Evolutionary conservation across 2,888 invertebrate genomes (phyloP).

Genomic region (Drosophila paucipuncta): DNA sequence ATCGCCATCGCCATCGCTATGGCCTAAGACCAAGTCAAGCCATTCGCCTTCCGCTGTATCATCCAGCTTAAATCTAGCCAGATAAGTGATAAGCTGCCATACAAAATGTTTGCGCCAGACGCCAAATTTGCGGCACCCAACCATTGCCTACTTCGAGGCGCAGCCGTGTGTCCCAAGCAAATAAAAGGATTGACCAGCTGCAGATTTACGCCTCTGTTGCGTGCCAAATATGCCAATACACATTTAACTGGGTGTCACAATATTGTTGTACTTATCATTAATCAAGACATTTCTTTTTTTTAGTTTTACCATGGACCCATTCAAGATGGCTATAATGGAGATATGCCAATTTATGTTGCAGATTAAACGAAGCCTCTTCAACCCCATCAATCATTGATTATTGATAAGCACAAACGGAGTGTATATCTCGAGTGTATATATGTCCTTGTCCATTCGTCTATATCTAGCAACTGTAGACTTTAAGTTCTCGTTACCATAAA

Average conservation of each 20-base stretch:
- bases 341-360: neutral
- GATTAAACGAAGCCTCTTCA: neutral
- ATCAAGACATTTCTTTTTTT: neutral
- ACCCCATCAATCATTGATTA: neutral
- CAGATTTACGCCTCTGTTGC: conserved; percentile 7
- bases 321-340: neutral
- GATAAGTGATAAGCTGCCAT: conserved; percentile 76
- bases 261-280: neutral
- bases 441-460: neutral
- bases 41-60: neutral
- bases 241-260: conserved; percentile 5
- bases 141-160: conserved; percentile 39
- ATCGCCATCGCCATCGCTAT: neutral
- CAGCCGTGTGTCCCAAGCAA: conserved; percentile 33
- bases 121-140: conserved; percentile 31
- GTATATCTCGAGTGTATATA: neutral
- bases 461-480: neutral
- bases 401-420: neutral
- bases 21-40: neutral
- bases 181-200: conserved; percentile 51
- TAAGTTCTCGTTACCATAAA: neutral
- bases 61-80: conserved; percentile 36
- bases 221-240: conserved; percentile 12
- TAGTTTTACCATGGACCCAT: neutral
- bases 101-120: conserved; percentile 59